A percentile compares a stretch with the other conserved stretches of the same genome.
Evolutionary conservation across 2,113 vertebrate genomes (phyloP).

Genomic region (Coturnix japonica): DNA sequence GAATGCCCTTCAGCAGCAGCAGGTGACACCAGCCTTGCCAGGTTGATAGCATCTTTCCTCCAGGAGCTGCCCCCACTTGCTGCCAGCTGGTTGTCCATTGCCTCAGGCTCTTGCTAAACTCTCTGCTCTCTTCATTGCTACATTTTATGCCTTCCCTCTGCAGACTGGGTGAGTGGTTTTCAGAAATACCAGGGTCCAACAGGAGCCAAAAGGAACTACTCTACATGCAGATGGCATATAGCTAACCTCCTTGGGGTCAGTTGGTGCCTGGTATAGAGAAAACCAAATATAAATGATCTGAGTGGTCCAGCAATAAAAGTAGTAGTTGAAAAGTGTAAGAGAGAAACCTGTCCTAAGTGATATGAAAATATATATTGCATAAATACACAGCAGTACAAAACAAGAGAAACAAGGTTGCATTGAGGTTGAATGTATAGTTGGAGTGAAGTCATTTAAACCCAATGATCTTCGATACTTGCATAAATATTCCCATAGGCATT

Average conservation of each 20-base stretch:
- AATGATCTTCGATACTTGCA: neutral
- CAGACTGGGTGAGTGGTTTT: neutral
- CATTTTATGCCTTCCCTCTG: neutral
- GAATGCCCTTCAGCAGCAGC: neutral
- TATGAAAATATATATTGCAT: neutral
- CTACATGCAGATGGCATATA: neutral
- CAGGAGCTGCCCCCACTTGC: neutral
- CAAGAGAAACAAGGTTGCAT: neutral
- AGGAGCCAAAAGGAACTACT: neutral
- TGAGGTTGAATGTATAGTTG: neutral
- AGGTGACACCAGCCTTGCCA: neutral
- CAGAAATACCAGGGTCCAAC: neutral
- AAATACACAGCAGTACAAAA: neutral
- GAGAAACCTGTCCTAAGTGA: neutral
- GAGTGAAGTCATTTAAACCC: neutral
- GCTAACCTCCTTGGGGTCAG: neutral
- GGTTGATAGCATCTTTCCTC: neutral
- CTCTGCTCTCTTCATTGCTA: accelerated
- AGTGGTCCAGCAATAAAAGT: neutral
- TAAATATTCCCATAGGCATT: neutral
- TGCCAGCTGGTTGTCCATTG: neutral
- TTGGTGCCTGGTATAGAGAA: neutral
- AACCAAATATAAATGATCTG: neutral
- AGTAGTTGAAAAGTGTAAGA: neutral
- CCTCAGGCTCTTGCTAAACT: neutral